Conservation (phyloP, 2,888 invertebrate species). For the Calameuta pallipes region DNA sequence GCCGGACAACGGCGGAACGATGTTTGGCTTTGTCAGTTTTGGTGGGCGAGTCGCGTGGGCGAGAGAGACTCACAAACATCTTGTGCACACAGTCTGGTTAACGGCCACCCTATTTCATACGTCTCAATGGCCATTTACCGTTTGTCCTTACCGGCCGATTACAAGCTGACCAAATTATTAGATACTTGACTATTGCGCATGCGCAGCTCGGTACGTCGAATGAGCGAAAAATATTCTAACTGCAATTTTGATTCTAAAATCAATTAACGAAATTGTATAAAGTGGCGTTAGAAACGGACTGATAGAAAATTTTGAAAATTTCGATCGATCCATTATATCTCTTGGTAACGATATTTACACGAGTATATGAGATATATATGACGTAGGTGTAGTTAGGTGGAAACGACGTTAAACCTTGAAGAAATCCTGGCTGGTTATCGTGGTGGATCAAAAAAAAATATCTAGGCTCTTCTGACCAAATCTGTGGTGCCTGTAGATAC, state of each 20-base stretch:
- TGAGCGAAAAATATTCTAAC: neutral
- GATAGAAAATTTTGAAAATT: neutral
- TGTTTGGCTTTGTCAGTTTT: conserved; percentile 24
- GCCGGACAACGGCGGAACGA: conserved; percentile 23
- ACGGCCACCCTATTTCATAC: conserved; percentile 1
- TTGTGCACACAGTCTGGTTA: conserved; percentile 39
- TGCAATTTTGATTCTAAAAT: accelerated
- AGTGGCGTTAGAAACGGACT: neutral
- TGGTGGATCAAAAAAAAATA: neutral
- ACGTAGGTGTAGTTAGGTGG: neutral
- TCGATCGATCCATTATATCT: neutral
- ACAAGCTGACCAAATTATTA: neutral
- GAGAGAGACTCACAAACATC: conserved; percentile 31
- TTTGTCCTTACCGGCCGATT: neutral
- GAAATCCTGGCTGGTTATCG: neutral
- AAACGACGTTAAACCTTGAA: neutral
- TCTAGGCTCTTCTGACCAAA: neutral
- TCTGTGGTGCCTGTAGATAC: conserved; percentile 10
- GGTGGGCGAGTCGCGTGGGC: conserved; percentile 46
- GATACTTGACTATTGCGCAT: neutral
- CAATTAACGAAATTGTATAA: neutral
- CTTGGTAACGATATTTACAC: neutral
- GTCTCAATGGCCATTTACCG: neutral
- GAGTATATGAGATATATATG: neutral
- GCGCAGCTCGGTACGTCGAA: neutral